These are phyloP conservation scores for Illadopsis cleaveri DNA, from an alignment of 2,113 vertebrate species.

Conservation along the genomic window DNA sequence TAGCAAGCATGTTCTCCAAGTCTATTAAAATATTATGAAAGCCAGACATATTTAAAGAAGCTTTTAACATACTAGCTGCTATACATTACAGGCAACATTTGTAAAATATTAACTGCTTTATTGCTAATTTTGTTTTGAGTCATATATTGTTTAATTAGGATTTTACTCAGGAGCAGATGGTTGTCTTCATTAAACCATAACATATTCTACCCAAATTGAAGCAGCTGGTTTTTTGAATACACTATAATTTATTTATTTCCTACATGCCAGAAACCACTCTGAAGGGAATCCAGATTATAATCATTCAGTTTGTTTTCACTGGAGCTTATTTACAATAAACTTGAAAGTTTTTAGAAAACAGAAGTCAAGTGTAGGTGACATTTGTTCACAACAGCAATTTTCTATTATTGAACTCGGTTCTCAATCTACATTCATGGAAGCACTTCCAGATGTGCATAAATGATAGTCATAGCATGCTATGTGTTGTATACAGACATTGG, in stretches of 20 bases:
- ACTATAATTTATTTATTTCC: constrained; percentile 68
- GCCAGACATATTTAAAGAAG: constrained; percentile 25
- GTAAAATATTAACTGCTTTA: constrained; percentile 58
- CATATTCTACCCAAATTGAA: constrained; percentile 59
- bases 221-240: constrained; percentile 61
- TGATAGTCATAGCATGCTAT: background rate
- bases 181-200: constrained; percentile 68
- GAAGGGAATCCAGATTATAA: constrained; percentile 40
- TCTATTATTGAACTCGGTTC: background rate
- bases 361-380: background rate
- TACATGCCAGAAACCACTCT: constrained; percentile 33
- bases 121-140: constrained; percentile 68
- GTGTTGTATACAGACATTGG: background rate
- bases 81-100: background rate
- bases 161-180: constrained; percentile 69
- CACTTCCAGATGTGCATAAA: background rate
- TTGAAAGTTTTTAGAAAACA: background rate
- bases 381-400: background rate
- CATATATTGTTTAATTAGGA: constrained; percentile 71
- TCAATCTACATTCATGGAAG: background rate
- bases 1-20: background rate
- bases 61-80: background rate
- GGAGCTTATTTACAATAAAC: constrained; percentile 18
- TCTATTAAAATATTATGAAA: constrained; percentile 21
- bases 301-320: constrained; percentile 16